Evolutionary conservation across 2,113 vertebrate genomes (phyloP).

Genomic region (Scopus umbretta): DNA sequence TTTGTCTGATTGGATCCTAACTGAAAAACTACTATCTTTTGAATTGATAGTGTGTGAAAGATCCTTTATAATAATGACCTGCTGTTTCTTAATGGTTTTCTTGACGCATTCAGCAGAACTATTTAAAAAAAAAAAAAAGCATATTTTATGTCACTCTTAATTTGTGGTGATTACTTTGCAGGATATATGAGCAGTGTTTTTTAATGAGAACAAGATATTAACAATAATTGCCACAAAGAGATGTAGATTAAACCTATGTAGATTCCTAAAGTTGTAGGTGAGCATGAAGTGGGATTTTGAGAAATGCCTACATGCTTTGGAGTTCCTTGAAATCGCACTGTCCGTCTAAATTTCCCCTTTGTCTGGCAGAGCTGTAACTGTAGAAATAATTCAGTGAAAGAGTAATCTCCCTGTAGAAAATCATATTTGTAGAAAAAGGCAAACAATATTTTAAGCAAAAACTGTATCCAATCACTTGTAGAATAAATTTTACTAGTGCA

Average conservation of each 20-base stretch:
- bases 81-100: neutral
- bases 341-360: neutral
- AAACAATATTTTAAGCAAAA: neutral
- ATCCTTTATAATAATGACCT: neutral
- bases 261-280: neutral
- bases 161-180: constrained; percentile 3
- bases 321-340: neutral
- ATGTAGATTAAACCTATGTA: neutral
- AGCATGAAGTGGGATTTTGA: neutral
- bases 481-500: neutral
- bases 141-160: neutral
- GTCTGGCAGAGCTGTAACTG: neutral
- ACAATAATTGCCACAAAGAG: neutral
- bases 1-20: neutral
- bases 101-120: neutral
- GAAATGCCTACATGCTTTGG: neutral
- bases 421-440: neutral
- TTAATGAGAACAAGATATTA: neutral
- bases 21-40: neutral
- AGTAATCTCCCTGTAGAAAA: neutral
- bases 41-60: neutral
- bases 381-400: neutral
- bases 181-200: neutral
- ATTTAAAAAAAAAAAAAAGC: neutral
- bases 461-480: neutral